Evolutionary conservation across 2,888 invertebrate genomes (phyloP).

Genomic region (Trypoxylon attenuatum): DNA sequence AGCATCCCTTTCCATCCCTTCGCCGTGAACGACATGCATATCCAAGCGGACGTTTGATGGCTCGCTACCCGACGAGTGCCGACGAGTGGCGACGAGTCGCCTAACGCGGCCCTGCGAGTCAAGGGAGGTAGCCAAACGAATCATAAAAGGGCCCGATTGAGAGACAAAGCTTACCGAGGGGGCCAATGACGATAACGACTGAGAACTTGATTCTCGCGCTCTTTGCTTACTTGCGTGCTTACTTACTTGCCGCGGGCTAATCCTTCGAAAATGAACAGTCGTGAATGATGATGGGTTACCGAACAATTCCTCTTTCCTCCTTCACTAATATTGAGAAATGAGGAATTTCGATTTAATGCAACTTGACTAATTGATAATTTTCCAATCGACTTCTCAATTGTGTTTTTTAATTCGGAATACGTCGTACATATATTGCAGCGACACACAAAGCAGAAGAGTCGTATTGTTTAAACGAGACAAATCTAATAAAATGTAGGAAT

Average conservation of each 20-base stretch:
- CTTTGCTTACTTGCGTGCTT: constrained; percentile 2
- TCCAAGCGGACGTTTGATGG: constrained; percentile 59
- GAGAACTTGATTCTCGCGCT: constrained; percentile 42
- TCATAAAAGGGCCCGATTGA: constrained; percentile 54
- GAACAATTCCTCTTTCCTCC: too few relatives aligned
- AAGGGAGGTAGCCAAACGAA: constrained; percentile 47
- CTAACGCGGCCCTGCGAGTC: neutral
- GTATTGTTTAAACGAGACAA: too few relatives aligned
- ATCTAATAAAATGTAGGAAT: too few relatives aligned
- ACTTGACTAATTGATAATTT: neutral
- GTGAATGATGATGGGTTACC: too few relatives aligned
- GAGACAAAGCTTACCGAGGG: constrained; percentile 43
- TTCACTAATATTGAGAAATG: too few relatives aligned
- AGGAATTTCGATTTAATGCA: too few relatives aligned
- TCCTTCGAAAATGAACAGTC: too few relatives aligned
- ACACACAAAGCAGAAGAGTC: too few relatives aligned
- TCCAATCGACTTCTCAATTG: too few relatives aligned
- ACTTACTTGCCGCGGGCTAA: neutral
- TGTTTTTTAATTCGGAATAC: too few relatives aligned
- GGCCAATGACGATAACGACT: constrained; percentile 46
- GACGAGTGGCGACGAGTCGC: constrained; percentile 8
- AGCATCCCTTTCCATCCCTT: constrained; percentile 52
- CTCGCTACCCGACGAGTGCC: constrained; percentile 19
- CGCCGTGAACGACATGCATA: constrained; percentile 63
- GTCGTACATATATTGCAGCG: too few relatives aligned